These are phyloP conservation scores for Drosophila hamatofila DNA, from an alignment of 2,888 invertebrate genomes.

Conservation along the genomic window DNA sequence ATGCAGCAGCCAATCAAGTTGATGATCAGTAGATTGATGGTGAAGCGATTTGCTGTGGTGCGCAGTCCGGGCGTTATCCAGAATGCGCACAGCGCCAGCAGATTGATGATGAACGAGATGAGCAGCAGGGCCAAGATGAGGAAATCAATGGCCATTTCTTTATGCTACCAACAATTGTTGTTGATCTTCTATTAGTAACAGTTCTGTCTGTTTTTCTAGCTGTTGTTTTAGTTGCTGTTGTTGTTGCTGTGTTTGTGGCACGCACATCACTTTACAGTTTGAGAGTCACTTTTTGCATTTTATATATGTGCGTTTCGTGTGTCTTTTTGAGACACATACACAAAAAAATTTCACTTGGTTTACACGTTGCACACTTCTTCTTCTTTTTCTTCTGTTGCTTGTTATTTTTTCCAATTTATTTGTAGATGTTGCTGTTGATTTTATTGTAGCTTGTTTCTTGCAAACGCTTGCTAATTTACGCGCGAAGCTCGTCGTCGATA, in stretches of 20 bases:
- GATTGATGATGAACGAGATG: conserved; percentile 84
- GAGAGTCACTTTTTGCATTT: conserved; percentile 56
- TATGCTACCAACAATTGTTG: conserved; percentile 30
- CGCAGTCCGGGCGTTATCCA: conserved; percentile 85
- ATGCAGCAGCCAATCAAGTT: conserved; percentile 85
- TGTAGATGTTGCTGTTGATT: conserved; percentile 1
- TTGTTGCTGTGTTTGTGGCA: conserved; percentile 48
- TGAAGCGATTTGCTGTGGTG: conserved; percentile 85
- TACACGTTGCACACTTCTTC: conserved; percentile 49
- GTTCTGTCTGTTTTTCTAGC: conserved; percentile 22
- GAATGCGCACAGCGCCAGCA: conserved; percentile 85
- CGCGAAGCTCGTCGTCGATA: conserved; percentile 66
- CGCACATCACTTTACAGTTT: conserved; percentile 74
- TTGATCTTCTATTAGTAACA: conserved; percentile 19
- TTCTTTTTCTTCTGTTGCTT: conserved; percentile 32
- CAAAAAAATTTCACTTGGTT: conserved; percentile 69
- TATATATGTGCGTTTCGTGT: conserved; percentile 22
- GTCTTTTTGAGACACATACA: conserved; percentile 27
- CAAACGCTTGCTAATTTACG: conserved; percentile 78
- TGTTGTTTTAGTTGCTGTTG: conserved; percentile 14
- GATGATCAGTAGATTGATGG: conserved; percentile 85
- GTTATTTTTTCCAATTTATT: conserved; percentile 55
- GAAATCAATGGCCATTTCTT: conserved; percentile 85
- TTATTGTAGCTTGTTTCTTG: conserved; percentile 71
- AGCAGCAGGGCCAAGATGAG: conserved; percentile 85